Evolutionary conservation across 1,140 invertebrate genomes (phyloP).

Genomic region (Neodiprion pinetum): DNA sequence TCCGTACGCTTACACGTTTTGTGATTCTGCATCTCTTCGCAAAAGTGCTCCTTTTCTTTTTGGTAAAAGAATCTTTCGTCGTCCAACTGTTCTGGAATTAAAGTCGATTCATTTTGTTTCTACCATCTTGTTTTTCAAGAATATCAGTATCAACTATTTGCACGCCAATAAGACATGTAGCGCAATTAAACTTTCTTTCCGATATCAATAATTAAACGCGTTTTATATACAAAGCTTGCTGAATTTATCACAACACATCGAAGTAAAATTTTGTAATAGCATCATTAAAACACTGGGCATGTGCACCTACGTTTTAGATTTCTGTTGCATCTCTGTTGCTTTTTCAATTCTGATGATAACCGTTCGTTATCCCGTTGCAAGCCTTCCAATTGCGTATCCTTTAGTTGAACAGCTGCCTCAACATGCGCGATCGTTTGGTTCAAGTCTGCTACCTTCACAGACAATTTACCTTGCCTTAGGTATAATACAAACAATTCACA

Average conservation of each 20-base stretch:
- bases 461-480: background rate
- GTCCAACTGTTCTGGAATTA: slow-evolving; percentile 48
- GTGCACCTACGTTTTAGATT: slow-evolving; percentile 42
- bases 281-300: slow-evolving; percentile 10
- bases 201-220: too few species aligned
- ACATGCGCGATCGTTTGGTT: slow-evolving; percentile 30
- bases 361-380: slow-evolving; percentile 36
- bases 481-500: background rate
- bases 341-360: slow-evolving; percentile 40
- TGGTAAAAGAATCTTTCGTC: slow-evolving; percentile 42
- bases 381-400: slow-evolving; percentile 35
- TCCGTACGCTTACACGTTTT: slow-evolving; percentile 22
- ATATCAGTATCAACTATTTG: too few species aligned
- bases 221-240: too few species aligned
- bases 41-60: slow-evolving; percentile 40
- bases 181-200: too few species aligned
- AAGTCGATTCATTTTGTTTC: slow-evolving; percentile 9
- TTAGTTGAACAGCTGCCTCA: slow-evolving; percentile 32
- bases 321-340: slow-evolving; percentile 38
- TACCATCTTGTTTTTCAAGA: background rate
- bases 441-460: slow-evolving; percentile 31
- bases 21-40: slow-evolving; percentile 36
- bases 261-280: background rate
- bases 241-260: too few species aligned
- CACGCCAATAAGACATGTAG: too few species aligned